A percentile compares a stretch with the other conserved stretches of the same genome.
These are phyloP conservation scores for Rhorus exstirpatorius DNA, from an alignment of 2,888 invertebrate species.

Conservation along the genomic window DNA sequence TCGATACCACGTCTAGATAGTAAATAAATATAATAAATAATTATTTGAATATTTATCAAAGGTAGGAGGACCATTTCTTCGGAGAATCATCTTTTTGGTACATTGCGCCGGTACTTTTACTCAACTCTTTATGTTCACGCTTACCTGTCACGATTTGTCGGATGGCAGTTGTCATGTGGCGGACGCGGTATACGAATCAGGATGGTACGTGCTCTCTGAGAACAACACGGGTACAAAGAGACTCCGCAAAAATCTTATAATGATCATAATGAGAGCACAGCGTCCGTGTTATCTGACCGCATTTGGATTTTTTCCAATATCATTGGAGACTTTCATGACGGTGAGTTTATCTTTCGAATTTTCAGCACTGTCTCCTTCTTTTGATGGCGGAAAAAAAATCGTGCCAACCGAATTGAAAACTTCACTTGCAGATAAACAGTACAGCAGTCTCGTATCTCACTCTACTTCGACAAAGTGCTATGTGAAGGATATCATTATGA, in stretches of 20 bases:
- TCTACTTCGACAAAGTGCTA: constrained; percentile 65
- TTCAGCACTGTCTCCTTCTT: background rate
- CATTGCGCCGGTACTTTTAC: constrained; percentile 64
- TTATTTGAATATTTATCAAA: too few species aligned
- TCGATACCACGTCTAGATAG: too few species aligned
- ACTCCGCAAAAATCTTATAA: constrained; percentile 68
- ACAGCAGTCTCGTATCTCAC: constrained; percentile 74
- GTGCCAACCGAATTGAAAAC: too few species aligned
- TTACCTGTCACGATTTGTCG: constrained; percentile 75
- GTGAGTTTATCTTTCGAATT: background rate
- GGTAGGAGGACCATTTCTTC: constrained; percentile 57
- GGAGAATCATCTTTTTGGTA: constrained; percentile 65
- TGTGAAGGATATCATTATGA: too few species aligned
- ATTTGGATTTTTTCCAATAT: constrained; percentile 75
- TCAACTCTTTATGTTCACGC: constrained; percentile 71
- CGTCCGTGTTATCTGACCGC: constrained; percentile 76
- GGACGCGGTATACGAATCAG: constrained; percentile 73
- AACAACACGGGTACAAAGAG: constrained; percentile 54
- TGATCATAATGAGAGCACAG: constrained; percentile 74
- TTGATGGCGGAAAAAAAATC: too few species aligned
- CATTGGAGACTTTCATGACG: constrained; percentile 75
- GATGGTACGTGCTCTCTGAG: constrained; percentile 73
- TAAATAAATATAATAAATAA: too few species aligned
- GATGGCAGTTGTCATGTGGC: constrained; percentile 72
- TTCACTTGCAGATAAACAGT: constrained; percentile 73